Conservation (phyloP, 2,797 vertebrate species). For the Paguma larvata region DNA sequence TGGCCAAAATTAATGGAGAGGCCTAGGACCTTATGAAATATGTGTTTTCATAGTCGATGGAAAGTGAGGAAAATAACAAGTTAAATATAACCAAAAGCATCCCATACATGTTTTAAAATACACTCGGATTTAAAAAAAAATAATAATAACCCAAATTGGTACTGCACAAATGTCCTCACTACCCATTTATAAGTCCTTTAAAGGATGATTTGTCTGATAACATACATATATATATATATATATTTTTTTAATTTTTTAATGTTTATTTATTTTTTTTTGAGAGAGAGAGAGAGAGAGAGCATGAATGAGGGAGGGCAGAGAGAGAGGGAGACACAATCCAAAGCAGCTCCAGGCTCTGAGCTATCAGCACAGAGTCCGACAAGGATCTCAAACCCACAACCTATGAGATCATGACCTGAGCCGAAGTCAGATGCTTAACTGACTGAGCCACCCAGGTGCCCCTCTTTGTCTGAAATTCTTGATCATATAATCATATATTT, state of each 20-base stretch:
- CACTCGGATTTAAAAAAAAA: not conserved
- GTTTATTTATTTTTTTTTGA: not conserved
- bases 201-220: not conserved
- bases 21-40: not conserved
- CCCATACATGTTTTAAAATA: not conserved
- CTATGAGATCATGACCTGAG: too few species aligned
- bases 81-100: not conserved
- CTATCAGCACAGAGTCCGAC: too few species aligned
- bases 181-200: not conserved
- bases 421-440: too few species aligned
- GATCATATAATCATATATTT: not conserved
- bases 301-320: too few species aligned
- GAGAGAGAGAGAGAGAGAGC: too few species aligned
- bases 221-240: too few species aligned
- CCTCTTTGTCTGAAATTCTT: not conserved
- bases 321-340: too few species aligned
- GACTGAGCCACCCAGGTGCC: too few species aligned
- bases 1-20: not conserved
- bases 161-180: not conserved
- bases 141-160: not conserved
- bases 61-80: not conserved
- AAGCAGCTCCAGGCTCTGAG: too few species aligned
- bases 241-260: too few species aligned
- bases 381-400: too few species aligned
- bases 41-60: not conserved